Percentiles rank a stretch among this genome's conserved stretches.
Evolutionary conservation across 2,797 vertebrate genomes (phyloP).

Genomic region (Pseudomugil tenellus): DNA sequence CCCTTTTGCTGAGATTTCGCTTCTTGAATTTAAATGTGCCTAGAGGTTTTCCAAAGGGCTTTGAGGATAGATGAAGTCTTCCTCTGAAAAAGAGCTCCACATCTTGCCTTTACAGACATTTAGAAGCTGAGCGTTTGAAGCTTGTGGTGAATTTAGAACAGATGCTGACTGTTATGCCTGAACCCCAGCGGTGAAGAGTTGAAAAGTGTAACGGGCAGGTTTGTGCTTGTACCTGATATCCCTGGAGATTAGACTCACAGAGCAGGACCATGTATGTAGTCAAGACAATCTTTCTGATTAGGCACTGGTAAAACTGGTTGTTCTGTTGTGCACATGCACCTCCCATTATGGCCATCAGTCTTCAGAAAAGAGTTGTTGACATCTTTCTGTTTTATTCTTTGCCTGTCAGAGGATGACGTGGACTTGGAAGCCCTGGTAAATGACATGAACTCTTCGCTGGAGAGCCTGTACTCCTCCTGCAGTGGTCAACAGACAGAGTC

Average conservation of each 20-base stretch:
- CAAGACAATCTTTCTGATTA: conserved; percentile 62
- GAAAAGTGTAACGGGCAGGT: conserved; percentile 66
- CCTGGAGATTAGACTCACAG: conserved; percentile 57
- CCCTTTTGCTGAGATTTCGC: conserved; percentile 47
- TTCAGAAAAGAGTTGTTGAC: not conserved
- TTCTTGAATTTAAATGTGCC: conserved; percentile 60
- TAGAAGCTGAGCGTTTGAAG: conserved; percentile 52
- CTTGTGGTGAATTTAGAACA: conserved; percentile 34
- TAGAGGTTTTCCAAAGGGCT: conserved; percentile 47
- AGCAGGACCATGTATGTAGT: conserved; percentile 43
- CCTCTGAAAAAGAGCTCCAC: conserved; percentile 29
- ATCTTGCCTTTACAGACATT: conserved; percentile 42
- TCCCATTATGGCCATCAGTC: not conserved
- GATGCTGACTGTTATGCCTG: conserved; percentile 45
- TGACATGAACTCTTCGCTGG: conserved; percentile 92
- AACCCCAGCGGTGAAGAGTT: conserved; percentile 48
- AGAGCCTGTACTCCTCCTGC: conserved; percentile 87
- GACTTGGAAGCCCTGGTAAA: conserved; percentile 93
- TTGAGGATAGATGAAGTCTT: conserved; percentile 45
- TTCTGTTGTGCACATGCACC: conserved; percentile 13
- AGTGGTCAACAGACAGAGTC: conserved; percentile 85
- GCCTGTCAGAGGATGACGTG: conserved; percentile 88
- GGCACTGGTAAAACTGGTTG: conserved; percentile 56
- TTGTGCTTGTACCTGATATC: conserved; percentile 63
- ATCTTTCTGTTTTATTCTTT: not conserved